Conservation (phyloP, 1,140 invertebrate species). For the Drosophila arizonae region DNA sequence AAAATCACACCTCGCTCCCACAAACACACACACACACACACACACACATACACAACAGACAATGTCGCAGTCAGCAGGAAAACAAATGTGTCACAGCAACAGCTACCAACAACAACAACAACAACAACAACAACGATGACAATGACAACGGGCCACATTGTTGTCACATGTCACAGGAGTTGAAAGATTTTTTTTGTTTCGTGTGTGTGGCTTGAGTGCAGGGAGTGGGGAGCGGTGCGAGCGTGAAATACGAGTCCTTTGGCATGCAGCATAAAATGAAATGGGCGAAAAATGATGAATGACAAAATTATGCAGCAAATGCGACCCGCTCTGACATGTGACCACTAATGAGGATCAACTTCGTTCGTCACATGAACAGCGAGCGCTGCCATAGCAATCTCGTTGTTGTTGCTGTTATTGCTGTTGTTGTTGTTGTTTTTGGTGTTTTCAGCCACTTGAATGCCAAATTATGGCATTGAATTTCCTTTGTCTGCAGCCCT, state of each 20-base stretch:
- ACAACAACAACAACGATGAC: conserved; percentile 49
- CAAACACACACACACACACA: background rate
- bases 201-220: background rate
- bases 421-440: conserved; percentile 33
- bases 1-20: conserved; percentile 67
- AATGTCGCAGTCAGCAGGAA: conserved; percentile 31
- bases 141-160: conserved; percentile 76
- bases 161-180: conserved; percentile 75
- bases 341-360: conserved; percentile 81
- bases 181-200: conserved; percentile 18
- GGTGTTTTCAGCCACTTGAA: conserved; percentile 57
- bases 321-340: conserved; percentile 72
- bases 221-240: conserved; percentile 1
- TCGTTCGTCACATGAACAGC: conserved; percentile 20
- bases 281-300: conserved; percentile 79
- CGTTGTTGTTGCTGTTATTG: conserved; percentile 8
- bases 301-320: conserved; percentile 81
- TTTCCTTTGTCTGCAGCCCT: conserved; percentile 49
- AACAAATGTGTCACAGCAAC: conserved; percentile 59
- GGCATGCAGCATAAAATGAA: conserved; percentile 69
- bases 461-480: conserved; percentile 73
- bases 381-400: conserved; percentile 26
- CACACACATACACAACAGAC: too few species aligned
- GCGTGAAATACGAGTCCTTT: conserved; percentile 75
- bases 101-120: conserved; percentile 29